Base-by-base conservation (phyloP, 2,797 vertebrate species). In the Xenopus petersii region DNA sequence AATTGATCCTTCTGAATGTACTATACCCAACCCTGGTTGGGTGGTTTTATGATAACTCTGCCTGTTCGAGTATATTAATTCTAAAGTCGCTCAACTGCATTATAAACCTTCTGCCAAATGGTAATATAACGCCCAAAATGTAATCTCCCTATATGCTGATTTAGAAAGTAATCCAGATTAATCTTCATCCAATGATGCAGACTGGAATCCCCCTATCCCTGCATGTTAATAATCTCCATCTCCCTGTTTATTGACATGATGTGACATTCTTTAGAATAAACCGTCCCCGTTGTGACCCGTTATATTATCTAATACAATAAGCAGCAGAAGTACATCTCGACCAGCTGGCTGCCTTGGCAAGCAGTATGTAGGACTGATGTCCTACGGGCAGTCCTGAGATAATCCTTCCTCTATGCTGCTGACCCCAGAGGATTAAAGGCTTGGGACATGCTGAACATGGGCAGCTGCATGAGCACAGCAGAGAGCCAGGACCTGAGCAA, bases 341-440 rank as follows among this genome's bases (percentile, higher is more conserved):
- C 75, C 75, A 78, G 75, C 75, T 73, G 70, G 64, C 64, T 64
- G 66, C 51, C 70, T 49, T 64, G 64, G 65, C 61, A 73, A 2
- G 0, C 59, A 69, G 36, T 46, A 11, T 68, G 75, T 64, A 49
- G n/a, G n/a, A 73, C 59, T 58, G 64, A 48, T 42, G 46, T 66
- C 66, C 71, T 16, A 59, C 60, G 33, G 70, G 65, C 65, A 73
- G 48, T 36, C 64, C 71, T 58, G 65, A 71, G 64, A 33, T 73
- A 73, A 78, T 78, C 75, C 65, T 64, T 42, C 21, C 13, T 33
- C 70, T 78, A 21, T 58, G 59, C 60, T 47, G 11, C 51, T 73
- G 65, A 56, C 75, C 75, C 70, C 75, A 69, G 16, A 26, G 75
- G 75, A 78, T 78, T 78, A 73, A 69, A 73, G n/a, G 65, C 70